Evolutionary conservation across 2,888 invertebrate genomes (phyloP), one percentile per base, ranked within the genome.

Genomic region (Peribatodes rhomboidaria): DNA sequence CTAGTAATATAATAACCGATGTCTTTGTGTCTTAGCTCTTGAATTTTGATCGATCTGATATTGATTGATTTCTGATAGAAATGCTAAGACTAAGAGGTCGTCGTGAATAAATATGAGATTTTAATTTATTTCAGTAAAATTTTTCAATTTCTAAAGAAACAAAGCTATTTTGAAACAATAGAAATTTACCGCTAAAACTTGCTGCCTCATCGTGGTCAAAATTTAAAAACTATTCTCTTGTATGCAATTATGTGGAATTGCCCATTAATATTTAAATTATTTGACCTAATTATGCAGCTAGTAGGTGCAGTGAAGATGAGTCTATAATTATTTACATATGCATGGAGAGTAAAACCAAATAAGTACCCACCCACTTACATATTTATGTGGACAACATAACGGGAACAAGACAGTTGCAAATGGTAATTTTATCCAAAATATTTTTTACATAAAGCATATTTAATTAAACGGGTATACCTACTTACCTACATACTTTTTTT

Each of bases 201-300:
- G 11, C 49, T 18, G 11, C 1, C 7, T 27, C 27, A 49, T 11
- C 16, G 33, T 18, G 13, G 49, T 47, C 16, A 20, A 20, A 50
- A 35, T 50, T 18, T 18, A 50, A 20, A 50, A 27, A 31, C 49
- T 49, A 11, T 13, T 11, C 14, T n/a, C 8, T 7, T 41, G 10
- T 22, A 53, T 31, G 44, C 44, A 44, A 42, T 42, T 55, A 55
- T 35, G 54, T 42, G 27, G 42, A 27, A 54, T 42, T 54, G 44
- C 20, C 44, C 31, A 55, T 55, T 44, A 55, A 55, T 55, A 55
- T 55, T 55, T 55, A 55, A 55, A 55, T 55, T 20, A 9, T 44
- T 55, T 55, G 31, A 20, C 44, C 55, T 35, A 55, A 55, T 44
- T 55, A 55, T 41, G 33, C 44, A 42, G 9, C 33, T 42, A n/a